These are phyloP conservation scores for Polyommatus iphigenia DNA, from an alignment of 2,888 invertebrate genomes.

Conservation along the genomic window DNA sequence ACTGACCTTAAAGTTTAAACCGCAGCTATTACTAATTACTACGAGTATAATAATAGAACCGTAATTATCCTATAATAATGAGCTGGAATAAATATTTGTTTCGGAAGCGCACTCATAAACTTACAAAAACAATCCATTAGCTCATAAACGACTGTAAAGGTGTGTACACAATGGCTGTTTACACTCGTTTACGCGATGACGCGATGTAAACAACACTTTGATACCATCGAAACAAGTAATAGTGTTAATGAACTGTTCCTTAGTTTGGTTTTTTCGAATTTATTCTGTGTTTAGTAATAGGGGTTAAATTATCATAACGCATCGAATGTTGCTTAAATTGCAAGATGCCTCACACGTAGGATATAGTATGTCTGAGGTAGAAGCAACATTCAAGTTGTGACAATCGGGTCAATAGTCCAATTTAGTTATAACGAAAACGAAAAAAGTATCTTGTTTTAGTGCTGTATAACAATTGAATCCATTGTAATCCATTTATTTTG, in stretches of 20 bases:
- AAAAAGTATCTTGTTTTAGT: too few species aligned
- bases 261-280: not conserved
- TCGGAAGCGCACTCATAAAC: not conserved
- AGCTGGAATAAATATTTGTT: not conserved
- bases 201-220: not conserved
- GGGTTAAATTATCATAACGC: too few species aligned
- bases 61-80: not conserved
- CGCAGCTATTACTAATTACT: not conserved
- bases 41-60: not conserved
- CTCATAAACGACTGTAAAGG: constrained; percentile 22
- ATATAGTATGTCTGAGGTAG: too few species aligned
- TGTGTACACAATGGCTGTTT: not conserved
- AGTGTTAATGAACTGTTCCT: not conserved
- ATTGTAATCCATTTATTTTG: too few species aligned
- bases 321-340: too few species aligned
- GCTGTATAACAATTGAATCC: too few species aligned
- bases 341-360: too few species aligned
- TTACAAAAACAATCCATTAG: constrained; percentile 26
- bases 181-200: not conserved
- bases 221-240: not conserved
- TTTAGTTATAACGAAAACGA: too few species aligned
- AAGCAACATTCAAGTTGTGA: too few species aligned
- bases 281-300: too few species aligned
- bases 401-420: too few species aligned
- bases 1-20: not conserved